Evolutionary conservation across 2,888 invertebrate genomes (phyloP).

Genomic region (Diadromus collaris): DNA sequence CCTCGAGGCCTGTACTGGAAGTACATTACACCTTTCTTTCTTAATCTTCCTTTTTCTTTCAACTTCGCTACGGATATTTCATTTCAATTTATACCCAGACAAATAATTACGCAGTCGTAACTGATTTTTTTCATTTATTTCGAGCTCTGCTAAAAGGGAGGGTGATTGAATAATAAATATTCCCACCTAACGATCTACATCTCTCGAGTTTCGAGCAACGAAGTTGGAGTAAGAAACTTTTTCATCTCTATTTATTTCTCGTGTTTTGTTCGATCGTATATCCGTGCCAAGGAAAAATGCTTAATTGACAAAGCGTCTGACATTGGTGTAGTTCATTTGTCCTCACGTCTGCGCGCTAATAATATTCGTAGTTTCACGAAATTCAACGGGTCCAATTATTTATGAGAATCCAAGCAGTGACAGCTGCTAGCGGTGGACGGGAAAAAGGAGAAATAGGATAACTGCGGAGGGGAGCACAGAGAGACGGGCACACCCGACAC

Average conservation of each 20-base stretch:
- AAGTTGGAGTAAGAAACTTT: neutral
- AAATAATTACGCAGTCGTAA: conserved; percentile 27
- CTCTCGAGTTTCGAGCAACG: neutral
- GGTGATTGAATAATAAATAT: conserved; percentile 23
- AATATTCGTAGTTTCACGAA: neutral
- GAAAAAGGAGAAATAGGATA: conserved; percentile 39
- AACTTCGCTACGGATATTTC: conserved; percentile 26
- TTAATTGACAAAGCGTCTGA: neutral
- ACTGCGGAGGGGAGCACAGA: conserved; percentile 10
- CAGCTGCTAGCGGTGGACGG: conserved; percentile 42
- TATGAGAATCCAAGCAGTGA: conserved; percentile 32
- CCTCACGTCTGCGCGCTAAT: conserved; percentile 8
- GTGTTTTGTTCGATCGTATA: neutral
- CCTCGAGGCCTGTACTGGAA: conserved; percentile 12
- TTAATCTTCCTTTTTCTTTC: conserved; percentile 10
- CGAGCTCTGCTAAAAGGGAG: conserved; percentile 13
- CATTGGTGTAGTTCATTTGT: neutral
- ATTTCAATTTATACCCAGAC: conserved; percentile 42
- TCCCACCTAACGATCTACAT: neutral
- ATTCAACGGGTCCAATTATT: conserved; percentile 25
- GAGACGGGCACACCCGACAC: conserved; percentile 4
- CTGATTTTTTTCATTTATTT: conserved; percentile 22
- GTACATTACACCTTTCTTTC: conserved; percentile 18
- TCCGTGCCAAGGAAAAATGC: neutral
- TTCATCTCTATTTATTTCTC: neutral